Evolutionary conservation across 35 echinoderm and acorn worm genomes (phyloP), one percentile per base, ranked within the genome.

Genomic region (Holothuria glaberrima): DNA sequence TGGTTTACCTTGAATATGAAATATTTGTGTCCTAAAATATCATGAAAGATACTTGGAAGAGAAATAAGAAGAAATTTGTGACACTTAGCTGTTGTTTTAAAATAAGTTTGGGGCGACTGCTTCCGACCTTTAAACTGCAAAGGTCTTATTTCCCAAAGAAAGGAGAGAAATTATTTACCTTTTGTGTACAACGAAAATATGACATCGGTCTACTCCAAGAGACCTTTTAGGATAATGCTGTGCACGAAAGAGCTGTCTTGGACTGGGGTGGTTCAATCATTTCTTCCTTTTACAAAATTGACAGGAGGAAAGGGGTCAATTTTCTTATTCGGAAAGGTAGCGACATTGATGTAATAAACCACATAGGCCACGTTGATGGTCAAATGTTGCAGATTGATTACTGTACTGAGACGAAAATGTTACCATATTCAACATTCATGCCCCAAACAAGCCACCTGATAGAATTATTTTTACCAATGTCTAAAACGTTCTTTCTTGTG

Each of bases 361-460:
- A 9, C 25, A 12, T 17, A 13, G 22, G 21, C 6, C 66, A 69
- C 22, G 5, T 24, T 1, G 66, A 69, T 20, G 66, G 66, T 10
- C 66, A 20, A 13, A 13, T 69, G 5, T 33, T 69, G 9, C 66
- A 69, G 22, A 69, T 69, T 69, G 66, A 69, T 69, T 69, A 6
- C 9, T 17, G 9, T 26, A 29, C 21, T 26, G 22, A 69, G 66
- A 69, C 21, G 10, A 69, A 29, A 10, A 10, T 26, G 21, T 69
- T 18, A 69, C 66, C 21, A 69, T 69, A 29, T 69, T 69, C 66
- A 69, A 69, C 31, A 20, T 69, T 26, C 21, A 69, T 25, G 66
- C 66, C 21, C 66, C 66, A 54, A 54, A 54, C 50, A 54, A 54
- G 13, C 50, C 50, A 9, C 12, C 16, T 54, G 50, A 54, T 54